These are phyloP conservation scores for Arnoldichthys spilopterus DNA, from an alignment of 2,797 vertebrate species.

Conservation along the genomic window DNA sequence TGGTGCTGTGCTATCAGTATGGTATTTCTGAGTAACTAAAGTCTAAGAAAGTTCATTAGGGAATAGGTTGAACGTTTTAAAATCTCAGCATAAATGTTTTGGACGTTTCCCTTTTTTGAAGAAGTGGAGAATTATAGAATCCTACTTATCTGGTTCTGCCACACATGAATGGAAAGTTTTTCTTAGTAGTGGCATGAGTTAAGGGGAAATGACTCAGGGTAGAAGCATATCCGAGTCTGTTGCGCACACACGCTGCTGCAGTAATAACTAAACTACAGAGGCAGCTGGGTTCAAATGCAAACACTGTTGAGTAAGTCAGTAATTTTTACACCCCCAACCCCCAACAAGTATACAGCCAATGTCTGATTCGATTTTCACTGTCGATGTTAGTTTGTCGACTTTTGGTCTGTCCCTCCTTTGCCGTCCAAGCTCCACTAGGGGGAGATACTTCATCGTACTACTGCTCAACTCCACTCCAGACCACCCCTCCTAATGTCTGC, in stretches of 20 bases:
- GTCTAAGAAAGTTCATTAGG: background rate
- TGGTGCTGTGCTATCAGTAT: background rate
- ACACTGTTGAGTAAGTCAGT: background rate
- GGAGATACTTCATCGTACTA: slow-evolving; percentile 60
- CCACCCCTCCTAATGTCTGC: slow-evolving; percentile 24
- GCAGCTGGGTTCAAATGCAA: background rate
- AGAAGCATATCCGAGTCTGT: background rate
- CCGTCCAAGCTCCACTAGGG: slow-evolving; percentile 65
- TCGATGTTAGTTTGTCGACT: background rate
- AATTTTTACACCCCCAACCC: too few relatives aligned
- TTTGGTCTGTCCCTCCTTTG: slow-evolving; percentile 2
- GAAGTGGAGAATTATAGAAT: too few relatives aligned
- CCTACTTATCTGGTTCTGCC: background rate
- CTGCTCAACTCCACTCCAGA: background rate
- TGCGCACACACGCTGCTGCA: background rate
- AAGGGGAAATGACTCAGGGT: slow-evolving; percentile 22
- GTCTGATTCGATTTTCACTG: background rate
- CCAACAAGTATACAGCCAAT: background rate
- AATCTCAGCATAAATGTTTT: background rate
- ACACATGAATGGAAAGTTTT: slow-evolving; percentile 1
- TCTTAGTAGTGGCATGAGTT: background rate
- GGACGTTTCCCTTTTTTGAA: background rate
- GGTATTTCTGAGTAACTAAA: background rate
- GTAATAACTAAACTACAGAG: background rate
- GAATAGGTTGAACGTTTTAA: background rate